Conservation (phyloP, 2,797 vertebrate species). For the Atherinosoma microstoma region DNA sequence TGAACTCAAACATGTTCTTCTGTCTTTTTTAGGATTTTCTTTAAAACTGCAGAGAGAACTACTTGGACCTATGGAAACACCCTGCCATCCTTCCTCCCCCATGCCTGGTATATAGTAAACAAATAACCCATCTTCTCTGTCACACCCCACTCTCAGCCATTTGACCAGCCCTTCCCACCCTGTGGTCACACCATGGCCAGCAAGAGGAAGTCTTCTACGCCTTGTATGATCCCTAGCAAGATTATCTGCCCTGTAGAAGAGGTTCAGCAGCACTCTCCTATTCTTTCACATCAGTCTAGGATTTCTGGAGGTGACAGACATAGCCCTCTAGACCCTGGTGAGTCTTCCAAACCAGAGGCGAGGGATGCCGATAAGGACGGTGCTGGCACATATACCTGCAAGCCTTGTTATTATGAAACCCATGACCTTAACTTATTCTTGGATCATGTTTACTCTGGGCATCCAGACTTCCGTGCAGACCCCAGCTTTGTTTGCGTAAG, state of each 20-base stretch:
- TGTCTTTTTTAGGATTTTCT: conserved; percentile 57
- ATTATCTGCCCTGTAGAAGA: conserved; percentile 82
- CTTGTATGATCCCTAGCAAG: conserved; percentile 98
- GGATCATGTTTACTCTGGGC: conserved; percentile 92
- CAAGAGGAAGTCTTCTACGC: conserved; percentile 97
- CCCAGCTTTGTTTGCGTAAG: conserved; percentile 89
- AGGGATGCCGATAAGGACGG: conserved; percentile 67
- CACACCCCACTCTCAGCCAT: conserved; percentile 38
- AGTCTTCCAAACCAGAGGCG: conserved; percentile 66
- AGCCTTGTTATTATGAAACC: conserved; percentile 90
- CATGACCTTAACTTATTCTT: conserved; percentile 92
- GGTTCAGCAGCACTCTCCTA: conserved; percentile 74
- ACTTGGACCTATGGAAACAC: conserved; percentile 61
- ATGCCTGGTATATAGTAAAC: conserved; percentile 70
- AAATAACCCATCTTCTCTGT: conserved; percentile 49
- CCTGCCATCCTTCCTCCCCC: conserved; percentile 48
- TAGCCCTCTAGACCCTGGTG: conserved; percentile 56
- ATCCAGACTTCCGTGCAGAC: conserved; percentile 91
- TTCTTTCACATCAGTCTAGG: conserved; percentile 55
- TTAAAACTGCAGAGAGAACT: conserved; percentile 23
- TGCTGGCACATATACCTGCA: conserved; percentile 88
- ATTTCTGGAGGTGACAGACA: conserved; percentile 59
- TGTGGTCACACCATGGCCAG: conserved; percentile 89
- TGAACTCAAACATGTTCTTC: conserved; percentile 21
- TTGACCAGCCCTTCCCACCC: conserved; percentile 39